Conservation (phyloP, 1,140 invertebrate genomes). For the Heliothis virescens region DNA sequence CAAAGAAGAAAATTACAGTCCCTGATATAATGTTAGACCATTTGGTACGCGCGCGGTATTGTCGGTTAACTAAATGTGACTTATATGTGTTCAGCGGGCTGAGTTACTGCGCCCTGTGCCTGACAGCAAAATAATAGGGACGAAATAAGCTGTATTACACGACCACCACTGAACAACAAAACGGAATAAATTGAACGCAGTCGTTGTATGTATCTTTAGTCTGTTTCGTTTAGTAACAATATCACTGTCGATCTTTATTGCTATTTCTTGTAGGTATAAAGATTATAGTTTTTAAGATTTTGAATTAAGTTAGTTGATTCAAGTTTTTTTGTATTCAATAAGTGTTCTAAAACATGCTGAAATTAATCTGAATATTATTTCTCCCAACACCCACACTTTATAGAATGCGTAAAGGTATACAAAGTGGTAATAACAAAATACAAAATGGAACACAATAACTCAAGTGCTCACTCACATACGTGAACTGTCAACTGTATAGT, state of each 20-base stretch:
- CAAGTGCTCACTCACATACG: not conserved
- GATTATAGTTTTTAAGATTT: too few species aligned
- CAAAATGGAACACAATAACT: not conserved
- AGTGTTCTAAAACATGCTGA: too few species aligned
- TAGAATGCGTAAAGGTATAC: too few species aligned
- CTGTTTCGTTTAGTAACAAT: too few species aligned
- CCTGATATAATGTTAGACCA: conserved; percentile 12
- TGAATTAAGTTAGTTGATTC: too few species aligned
- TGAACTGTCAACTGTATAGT: not conserved
- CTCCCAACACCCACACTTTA: too few species aligned
- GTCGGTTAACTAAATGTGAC: conserved; percentile 26
- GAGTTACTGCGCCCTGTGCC: conserved; percentile 31
- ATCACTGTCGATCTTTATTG: too few species aligned
- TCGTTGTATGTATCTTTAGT: not conserved
- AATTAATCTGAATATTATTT: too few species aligned
- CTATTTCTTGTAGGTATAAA: too few species aligned
- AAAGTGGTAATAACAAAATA: not conserved
- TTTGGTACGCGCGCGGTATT: conserved; percentile 11
- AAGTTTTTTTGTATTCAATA: too few species aligned
- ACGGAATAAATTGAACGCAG: conserved; percentile 23
- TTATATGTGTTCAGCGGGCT: conserved; percentile 38
- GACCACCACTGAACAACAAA: not conserved
- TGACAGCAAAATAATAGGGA: conserved; percentile 32
- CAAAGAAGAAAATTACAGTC: conserved; percentile 13
- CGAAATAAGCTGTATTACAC: conserved; percentile 28